These are phyloP conservation scores for Corythoichthys haematopterus DNA, from an alignment of 2,113 vertebrate genomes.

Conservation along the genomic window DNA sequence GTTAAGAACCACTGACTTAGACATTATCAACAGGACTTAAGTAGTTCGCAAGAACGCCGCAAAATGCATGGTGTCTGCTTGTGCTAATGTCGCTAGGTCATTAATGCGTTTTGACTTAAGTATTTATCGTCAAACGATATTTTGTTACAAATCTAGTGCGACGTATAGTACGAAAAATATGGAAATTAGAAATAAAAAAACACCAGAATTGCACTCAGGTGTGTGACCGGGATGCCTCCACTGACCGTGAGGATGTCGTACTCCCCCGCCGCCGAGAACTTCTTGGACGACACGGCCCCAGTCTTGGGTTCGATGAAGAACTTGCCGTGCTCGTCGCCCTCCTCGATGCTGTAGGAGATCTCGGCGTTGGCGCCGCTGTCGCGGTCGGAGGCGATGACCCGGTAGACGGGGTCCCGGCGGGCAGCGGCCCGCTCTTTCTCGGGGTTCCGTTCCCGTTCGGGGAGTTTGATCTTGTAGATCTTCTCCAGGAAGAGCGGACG, in stretches of 20 bases:
- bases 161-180: no score
- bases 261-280: conserved; percentile 85
- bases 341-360: conserved; percentile 96
- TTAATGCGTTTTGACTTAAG: no score
- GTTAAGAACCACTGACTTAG: no score
- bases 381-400: conserved; percentile 87
- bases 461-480: conserved; percentile 93
- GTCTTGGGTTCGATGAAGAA: conserved; percentile 98
- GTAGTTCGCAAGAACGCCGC: no score
- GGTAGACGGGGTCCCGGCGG: conserved; percentile 85
- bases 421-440: conserved; percentile 74
- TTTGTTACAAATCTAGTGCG: no score
- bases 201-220: no score
- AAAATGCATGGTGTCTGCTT: no score
- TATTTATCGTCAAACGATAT: no score
- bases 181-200: no score
- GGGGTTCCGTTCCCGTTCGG: conserved; percentile 77
- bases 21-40: no score
- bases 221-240: conserved; percentile 8
- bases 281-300: conserved; percentile 91
- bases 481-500: conserved; percentile 92
- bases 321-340: conserved; percentile 88
- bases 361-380: conserved; percentile 90
- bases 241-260: conserved; percentile 96
- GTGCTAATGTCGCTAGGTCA: no score